Conservation (phyloP, 2,888 invertebrate genomes). For the Scrobipalpa atriplicella region DNA sequence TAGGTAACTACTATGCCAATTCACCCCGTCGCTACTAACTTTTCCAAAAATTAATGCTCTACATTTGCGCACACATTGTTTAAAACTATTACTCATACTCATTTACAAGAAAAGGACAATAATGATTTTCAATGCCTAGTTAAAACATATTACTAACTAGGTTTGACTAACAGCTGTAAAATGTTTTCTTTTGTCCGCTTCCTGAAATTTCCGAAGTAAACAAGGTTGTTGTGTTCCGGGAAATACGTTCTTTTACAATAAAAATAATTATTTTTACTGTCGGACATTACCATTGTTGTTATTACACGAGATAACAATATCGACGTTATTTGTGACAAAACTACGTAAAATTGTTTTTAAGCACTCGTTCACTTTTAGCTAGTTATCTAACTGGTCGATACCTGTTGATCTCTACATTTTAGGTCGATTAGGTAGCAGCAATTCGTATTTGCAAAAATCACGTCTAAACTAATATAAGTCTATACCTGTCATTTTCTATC, state of each 20-base stretch:
- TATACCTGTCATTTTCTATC: no score
- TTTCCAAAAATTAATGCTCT: neutral
- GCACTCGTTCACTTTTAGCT: no score
- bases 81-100: neutral
- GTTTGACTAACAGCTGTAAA: neutral
- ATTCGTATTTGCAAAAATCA: no score
- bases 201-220: conserved; percentile 1
- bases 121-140: neutral
- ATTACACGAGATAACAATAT: no score
- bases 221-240: conserved; percentile 4
- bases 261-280: neutral
- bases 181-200: conserved; percentile 1
- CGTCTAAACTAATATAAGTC: no score
- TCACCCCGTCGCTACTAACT: neutral
- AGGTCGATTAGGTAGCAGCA: no score
- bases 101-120: no score
- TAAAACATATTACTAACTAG: neutral
- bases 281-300: no score
- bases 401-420: no score
- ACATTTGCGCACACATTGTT: neutral
- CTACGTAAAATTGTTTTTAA: no score
- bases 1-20: neutral
- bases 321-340: no score
- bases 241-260: neutral
- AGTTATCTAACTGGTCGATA: no score